Evolutionary conservation across 2,888 invertebrate genomes (phyloP).

Genomic region (Drosophila differens): DNA sequence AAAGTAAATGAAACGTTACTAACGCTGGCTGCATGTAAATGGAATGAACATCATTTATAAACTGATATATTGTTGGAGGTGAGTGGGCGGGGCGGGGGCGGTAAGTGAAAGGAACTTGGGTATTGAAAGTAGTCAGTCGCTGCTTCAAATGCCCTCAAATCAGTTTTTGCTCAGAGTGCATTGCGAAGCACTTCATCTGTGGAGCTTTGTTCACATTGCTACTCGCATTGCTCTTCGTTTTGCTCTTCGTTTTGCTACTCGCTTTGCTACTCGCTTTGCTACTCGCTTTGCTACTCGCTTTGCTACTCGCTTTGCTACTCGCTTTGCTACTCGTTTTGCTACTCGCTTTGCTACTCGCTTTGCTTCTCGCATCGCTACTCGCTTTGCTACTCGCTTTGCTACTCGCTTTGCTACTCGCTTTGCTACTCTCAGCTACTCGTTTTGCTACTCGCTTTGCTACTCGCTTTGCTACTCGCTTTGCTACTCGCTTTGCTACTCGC

Average conservation of each 20-base stretch:
- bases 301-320: neutral
- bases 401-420: rapidly evolving
- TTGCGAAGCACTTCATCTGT: neutral
- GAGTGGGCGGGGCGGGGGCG: neutral
- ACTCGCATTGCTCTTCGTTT: neutral
- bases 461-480: neutral
- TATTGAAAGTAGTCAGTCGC: constrained; percentile 10
- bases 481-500: neutral
- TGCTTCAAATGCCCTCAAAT: constrained; percentile 24
- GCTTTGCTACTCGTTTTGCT: neutral
- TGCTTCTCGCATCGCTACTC: rapidly evolving
- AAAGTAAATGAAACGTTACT: constrained; percentile 42
- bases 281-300: rapidly evolving
- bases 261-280: neutral
- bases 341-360: neutral
- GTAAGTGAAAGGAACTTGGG: neutral
- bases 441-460: neutral
- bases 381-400: neutral
- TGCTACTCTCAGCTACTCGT: neutral
- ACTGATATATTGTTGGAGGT: constrained; percentile 16
- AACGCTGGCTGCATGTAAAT: constrained; percentile 44
- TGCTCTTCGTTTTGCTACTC: neutral
- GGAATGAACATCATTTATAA: constrained; percentile 56
- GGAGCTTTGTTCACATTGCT: neutral
- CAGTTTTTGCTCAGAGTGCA: constrained; percentile 1